Conservation (phyloP, 2,797 vertebrate species). For the Tenualosa thibaudeaui region DNA sequence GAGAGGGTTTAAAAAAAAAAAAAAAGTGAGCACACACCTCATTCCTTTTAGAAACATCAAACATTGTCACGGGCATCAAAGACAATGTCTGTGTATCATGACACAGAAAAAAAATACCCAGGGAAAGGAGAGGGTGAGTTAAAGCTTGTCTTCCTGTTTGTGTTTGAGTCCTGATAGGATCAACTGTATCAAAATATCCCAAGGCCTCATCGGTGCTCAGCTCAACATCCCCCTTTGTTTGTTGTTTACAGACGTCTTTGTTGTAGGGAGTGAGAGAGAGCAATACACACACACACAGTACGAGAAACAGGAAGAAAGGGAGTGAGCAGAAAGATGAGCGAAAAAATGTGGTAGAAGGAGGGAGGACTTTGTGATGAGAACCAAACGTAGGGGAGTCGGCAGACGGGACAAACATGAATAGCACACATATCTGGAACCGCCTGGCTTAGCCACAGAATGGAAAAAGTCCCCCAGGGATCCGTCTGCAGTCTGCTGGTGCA, state of each 20-base stretch:
- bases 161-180: conserved; percentile 19
- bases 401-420: conserved; percentile 22
- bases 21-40: background rate
- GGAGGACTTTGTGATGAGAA: conserved; percentile 21
- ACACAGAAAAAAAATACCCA: conserved; percentile 17
- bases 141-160: background rate
- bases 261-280: conserved; percentile 24
- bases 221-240: conserved; percentile 35
- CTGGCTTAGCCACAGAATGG: conserved; percentile 27
- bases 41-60: conserved; percentile 12
- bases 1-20: background rate
- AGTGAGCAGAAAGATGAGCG: background rate
- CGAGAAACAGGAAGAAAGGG: conserved; percentile 57
- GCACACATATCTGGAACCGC: conserved; percentile 31
- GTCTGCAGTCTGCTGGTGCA: conserved; percentile 33
- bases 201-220: conserved; percentile 12
- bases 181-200: conserved; percentile 16
- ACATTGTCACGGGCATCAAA: conserved; percentile 22
- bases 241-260: conserved; percentile 16
- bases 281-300: too few species aligned
- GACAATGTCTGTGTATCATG: conserved; percentile 13
- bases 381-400: conserved; percentile 1
- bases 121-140: conserved; percentile 4
- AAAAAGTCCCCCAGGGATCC: conserved; percentile 39
- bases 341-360: background rate